Percentiles rank a stretch among this genome's conserved stretches.
phyloP scores from a whole-genome alignment of 2,113 vertebrate genomes.

The Puntigrus tetrazona region DNA sequence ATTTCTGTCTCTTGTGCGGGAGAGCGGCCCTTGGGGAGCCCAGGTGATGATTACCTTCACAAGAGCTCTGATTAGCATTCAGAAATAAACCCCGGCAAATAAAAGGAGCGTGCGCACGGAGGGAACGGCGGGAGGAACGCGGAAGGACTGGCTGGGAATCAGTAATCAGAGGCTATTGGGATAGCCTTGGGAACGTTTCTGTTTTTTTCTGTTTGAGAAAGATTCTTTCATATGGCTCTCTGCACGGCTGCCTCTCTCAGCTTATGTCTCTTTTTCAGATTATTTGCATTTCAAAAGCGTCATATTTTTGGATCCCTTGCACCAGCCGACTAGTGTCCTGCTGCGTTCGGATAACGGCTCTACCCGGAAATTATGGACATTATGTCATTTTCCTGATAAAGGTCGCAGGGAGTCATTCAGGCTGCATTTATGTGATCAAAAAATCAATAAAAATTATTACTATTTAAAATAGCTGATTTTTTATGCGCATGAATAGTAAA shows the following conservation, averaged over 20 bases:
- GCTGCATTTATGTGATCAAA: background rate
- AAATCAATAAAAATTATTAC: background rate
- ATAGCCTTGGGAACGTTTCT: conserved; percentile 40
- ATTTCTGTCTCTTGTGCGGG: conserved; percentile 67
- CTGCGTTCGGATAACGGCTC: background rate
- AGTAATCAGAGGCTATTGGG: conserved; percentile 48
- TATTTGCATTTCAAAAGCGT: conserved; percentile 4
- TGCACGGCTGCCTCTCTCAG: background rate
- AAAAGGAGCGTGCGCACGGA: conserved; percentile 63
- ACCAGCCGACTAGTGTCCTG: background rate
- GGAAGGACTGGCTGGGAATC: conserved; percentile 40
- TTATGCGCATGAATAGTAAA: background rate
- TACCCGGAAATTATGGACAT: background rate
- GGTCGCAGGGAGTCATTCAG: no score
- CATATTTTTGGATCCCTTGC: background rate
- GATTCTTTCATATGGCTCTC: conserved; percentile 8
- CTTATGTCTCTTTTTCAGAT: background rate
- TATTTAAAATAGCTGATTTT: background rate
- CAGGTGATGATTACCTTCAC: conserved; percentile 76
- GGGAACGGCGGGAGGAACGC: conserved; percentile 47
- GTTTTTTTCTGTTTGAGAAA: conserved; percentile 23
- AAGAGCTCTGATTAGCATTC: conserved; percentile 69
- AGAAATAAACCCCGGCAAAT: conserved; percentile 68
- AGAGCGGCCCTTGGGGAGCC: conserved; percentile 59
- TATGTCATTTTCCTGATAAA: background rate